Evolutionary conservation across 2,888 invertebrate genomes (phyloP).

Genomic region (Megamerina dolium): DNA sequence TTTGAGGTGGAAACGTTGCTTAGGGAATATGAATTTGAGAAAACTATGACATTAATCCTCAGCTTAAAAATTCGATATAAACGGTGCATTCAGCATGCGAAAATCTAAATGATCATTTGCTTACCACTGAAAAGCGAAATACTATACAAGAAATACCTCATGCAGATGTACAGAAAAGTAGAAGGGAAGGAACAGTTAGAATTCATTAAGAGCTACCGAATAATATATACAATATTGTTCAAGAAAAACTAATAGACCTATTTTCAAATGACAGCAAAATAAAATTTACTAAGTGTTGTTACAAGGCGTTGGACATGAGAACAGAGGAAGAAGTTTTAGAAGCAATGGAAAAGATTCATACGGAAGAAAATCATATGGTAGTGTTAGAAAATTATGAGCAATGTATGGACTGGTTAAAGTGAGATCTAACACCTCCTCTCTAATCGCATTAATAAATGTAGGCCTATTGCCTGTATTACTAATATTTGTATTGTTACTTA

Average conservation of each 20-base stretch:
- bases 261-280: not conserved
- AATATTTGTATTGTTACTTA: too few relatives aligned
- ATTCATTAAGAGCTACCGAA: not conserved
- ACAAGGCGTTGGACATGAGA: not conserved
- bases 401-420: too few relatives aligned
- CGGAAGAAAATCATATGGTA: constrained; percentile 8
- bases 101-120: not conserved
- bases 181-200: not conserved
- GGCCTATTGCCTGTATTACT: too few relatives aligned
- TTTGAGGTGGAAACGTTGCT: too few relatives aligned
- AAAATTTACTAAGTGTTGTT: constrained; percentile 1
- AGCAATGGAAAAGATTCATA: constrained; percentile 7
- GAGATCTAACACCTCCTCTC: too few relatives aligned
- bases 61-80: too few relatives aligned
- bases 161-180: not conserved
- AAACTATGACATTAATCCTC: too few relatives aligned
- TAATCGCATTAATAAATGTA: too few relatives aligned
- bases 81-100: too few relatives aligned
- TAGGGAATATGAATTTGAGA: too few relatives aligned
- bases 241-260: not conserved
- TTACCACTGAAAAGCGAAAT: too few relatives aligned
- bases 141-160: not conserved
- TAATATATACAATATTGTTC: not conserved
- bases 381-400: constrained; percentile 8
- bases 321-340: constrained; percentile 2